Evolutionary conservation across 2,888 invertebrate genomes (phyloP), one percentile per base, ranked within the genome.

Genomic region (Rugalucina vietnamica): DNA sequence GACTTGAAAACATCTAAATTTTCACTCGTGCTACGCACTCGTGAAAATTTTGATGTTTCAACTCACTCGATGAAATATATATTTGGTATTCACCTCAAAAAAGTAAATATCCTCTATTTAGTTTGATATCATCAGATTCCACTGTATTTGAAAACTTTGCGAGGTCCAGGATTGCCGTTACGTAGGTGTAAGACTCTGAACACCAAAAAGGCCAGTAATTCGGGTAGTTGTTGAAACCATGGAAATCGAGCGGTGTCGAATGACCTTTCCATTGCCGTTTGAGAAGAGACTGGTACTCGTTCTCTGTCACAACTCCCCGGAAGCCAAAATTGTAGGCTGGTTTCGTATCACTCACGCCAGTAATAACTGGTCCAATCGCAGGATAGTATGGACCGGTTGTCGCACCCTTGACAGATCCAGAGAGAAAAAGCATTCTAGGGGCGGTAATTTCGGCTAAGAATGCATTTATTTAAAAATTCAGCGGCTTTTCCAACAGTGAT

Each of bases 171-270:
- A 92, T 86, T 0, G 89, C 87, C 0, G 89, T 90, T 8, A 90
- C 88, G 77, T 93, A 91, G 1, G 93, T 93, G 74, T 92, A 92
- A 10, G 92, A 85, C 10, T 89, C 89, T 0, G 93, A 92, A n/a
- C 89, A 88, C 92, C 92, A 93, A 72, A 92, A 91, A 0, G 92
- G 92, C 77, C 91, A 93, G 57, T 86, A 90, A 24, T 72, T 74
- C 14, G 73, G 79, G 24, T 88, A 88, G 27, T 78, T 83, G 76
- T 93, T 93, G 87, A 86, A 93, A 36, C 92, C 92, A 43, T 84
- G 84, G 78, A 93, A 93, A 50, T 84, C 86, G 21, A 87, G 80
- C 0, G 92, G 91, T 0, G 90, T 88, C 5, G 73, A 73, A 24
- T 69, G 32, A 8, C 76, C 82, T 50, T 82, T 79, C 87, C 87